A percentile compares a stretch with the other conserved stretches of the same genome.
Conservation (phyloP, 2,113 vertebrate species). For the Gobio gobio region DNA sequence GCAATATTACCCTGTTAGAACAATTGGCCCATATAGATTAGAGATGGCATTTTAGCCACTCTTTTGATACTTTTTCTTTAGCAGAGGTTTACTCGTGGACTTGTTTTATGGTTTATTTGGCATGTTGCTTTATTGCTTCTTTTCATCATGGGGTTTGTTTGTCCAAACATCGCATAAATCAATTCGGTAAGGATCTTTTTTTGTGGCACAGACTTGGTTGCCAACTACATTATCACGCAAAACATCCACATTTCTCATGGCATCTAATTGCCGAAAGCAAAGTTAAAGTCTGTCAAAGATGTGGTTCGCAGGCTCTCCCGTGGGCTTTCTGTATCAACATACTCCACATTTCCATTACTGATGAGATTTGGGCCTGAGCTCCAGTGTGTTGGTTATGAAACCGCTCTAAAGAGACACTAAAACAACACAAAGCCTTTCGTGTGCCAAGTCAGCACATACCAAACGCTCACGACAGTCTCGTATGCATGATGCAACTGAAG, state of each 20-base stretch:
- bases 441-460: slow-evolving; percentile 37
- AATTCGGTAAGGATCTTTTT: background rate
- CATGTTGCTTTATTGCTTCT: slow-evolving; percentile 3
- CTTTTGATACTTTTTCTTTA: background rate
- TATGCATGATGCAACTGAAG: slow-evolving; percentile 21
- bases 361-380: slow-evolving; percentile 34
- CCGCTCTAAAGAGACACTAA: slow-evolving; percentile 27
- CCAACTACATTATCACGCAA: background rate
- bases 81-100: background rate
- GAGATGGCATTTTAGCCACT: background rate
- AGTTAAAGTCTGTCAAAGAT: slow-evolving; percentile 1
- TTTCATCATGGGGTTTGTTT: background rate
- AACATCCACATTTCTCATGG: background rate
- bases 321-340: slow-evolving; percentile 29
- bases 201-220: background rate
- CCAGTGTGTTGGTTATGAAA: slow-evolving; percentile 33
- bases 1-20: background rate
- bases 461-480: background rate
- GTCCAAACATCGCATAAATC: slow-evolving; percentile 13
- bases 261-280: background rate
- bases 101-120: slow-evolving; percentile 13
- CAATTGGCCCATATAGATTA: slow-evolving; percentile 1
- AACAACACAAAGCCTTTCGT: slow-evolving; percentile 32
- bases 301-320: background rate
- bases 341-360: slow-evolving; percentile 29